Conservation (phyloP, 2,888 invertebrate genomes). For the Conus canariensis region DNA sequence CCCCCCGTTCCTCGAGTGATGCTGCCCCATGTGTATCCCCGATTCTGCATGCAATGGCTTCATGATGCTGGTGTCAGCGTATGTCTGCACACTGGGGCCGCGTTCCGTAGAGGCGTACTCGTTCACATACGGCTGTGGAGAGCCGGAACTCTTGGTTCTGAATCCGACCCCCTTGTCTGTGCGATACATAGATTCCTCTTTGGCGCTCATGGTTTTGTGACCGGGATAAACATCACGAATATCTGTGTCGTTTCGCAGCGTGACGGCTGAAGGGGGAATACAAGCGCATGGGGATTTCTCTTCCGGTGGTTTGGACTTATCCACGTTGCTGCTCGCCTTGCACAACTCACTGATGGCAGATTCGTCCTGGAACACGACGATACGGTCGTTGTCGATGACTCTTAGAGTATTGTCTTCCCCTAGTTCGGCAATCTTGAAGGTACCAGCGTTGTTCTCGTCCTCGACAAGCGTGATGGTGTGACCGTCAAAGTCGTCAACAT, state of each 20-base stretch:
- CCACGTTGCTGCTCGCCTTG: not conserved
- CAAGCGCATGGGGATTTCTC: not conserved
- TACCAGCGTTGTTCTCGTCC: constrained; percentile 34
- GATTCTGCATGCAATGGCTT: constrained; percentile 21
- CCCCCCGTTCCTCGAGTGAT: not conserved
- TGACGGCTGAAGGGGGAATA: not conserved
- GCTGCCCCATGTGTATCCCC: not conserved
- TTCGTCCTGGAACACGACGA: constrained; percentile 36
- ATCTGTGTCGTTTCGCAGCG: not conserved
- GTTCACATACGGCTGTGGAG: not conserved
- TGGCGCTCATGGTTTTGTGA: not conserved
- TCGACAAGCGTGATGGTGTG: constrained; percentile 38
- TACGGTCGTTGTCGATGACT: constrained; percentile 31
- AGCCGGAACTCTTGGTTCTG: not conserved
- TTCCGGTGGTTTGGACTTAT: not conserved
- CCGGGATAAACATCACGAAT: not conserved
- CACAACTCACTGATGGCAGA: not conserved
- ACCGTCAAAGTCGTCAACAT: constrained; percentile 19
- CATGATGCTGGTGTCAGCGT: constrained; percentile 27
- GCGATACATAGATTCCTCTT: not conserved
- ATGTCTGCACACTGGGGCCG: constrained; percentile 6
- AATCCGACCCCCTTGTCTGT: not conserved
- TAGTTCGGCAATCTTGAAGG: constrained; percentile 32
- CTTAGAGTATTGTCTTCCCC: constrained; percentile 27
- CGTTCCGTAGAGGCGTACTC: constrained; percentile 6